Evolutionary conservation across 2,797 vertebrate genomes (phyloP).

Genomic region (Coccyzus lansbergi): DNA sequence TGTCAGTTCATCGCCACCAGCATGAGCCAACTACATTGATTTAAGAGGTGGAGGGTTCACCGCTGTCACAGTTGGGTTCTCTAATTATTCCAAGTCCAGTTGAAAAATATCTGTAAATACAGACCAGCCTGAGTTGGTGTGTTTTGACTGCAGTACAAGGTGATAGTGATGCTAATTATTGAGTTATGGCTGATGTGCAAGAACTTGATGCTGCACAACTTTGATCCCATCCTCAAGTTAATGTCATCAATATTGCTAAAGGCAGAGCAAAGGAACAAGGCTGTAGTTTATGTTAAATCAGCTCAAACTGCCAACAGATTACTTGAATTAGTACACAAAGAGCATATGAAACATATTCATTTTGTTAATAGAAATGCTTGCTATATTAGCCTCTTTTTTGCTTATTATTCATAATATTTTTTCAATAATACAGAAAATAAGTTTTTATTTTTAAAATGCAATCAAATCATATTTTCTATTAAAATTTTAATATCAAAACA

Average conservation of each 20-base stretch:
- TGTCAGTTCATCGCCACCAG: neutral
- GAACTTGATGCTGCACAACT: neutral
- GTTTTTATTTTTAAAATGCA: conserved; percentile 80
- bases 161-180: neutral
- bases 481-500: conserved; percentile 81
- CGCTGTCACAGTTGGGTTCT: neutral
- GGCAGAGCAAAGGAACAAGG: neutral
- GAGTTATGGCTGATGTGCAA: neutral
- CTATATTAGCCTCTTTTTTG: conserved; percentile 73
- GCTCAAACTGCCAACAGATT: conserved; percentile 24
- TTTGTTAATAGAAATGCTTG: conserved; percentile 76
- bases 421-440: conserved; percentile 72
- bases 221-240: neutral
- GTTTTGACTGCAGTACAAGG: neutral
- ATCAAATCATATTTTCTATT: conserved; percentile 81
- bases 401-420: conserved; percentile 81
- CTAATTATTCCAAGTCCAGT: neutral
- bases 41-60: neutral
- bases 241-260: neutral
- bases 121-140: neutral
- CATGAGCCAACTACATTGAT: neutral
- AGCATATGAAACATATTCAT: conserved; percentile 64
- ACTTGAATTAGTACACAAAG: conserved; percentile 71
- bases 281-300: conserved; percentile 43
- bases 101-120: neutral